Conservation (phyloP, 2,888 invertebrate species). For the Pecten maximus region DNA sequence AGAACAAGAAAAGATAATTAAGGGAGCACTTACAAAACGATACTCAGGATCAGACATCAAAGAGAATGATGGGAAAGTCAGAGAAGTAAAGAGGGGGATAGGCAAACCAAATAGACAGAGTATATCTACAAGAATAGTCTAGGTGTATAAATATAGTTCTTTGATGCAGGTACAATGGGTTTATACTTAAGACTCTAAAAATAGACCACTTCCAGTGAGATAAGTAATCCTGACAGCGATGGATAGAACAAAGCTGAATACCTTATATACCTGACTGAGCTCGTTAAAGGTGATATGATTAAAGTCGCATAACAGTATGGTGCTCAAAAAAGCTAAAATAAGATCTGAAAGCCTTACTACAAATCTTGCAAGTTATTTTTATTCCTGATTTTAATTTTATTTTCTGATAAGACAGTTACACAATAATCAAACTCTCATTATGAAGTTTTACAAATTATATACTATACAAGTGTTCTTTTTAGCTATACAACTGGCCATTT, state of each 20-base stretch:
- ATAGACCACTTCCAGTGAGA: not conserved
- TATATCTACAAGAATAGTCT: not conserved
- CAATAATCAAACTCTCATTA: too few relatives aligned
- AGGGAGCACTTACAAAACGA: too few relatives aligned
- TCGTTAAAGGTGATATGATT: not conserved
- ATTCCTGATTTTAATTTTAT: too few relatives aligned
- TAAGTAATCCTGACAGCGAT: not conserved
- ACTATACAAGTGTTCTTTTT: too few relatives aligned
- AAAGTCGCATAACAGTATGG: not conserved
- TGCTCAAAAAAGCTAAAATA: not conserved
- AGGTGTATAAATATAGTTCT: not conserved
- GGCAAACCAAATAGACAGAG: not conserved
- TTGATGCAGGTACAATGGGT: not conserved
- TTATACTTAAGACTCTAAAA: not conserved
- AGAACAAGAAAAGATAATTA: too few relatives aligned
- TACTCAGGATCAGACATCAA: not conserved
- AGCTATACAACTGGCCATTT: too few relatives aligned
- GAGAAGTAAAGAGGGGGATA: not conserved
- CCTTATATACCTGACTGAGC: not conserved
- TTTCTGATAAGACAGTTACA: too few relatives aligned
- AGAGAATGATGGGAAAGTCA: not conserved
- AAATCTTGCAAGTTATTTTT: too few relatives aligned
- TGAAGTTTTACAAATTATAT: too few relatives aligned
- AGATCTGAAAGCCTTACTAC: too few relatives aligned
- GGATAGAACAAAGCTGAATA: not conserved